Base-by-base conservation (phyloP, 2,888 invertebrate genomes). In the Amiota minor region DNA sequence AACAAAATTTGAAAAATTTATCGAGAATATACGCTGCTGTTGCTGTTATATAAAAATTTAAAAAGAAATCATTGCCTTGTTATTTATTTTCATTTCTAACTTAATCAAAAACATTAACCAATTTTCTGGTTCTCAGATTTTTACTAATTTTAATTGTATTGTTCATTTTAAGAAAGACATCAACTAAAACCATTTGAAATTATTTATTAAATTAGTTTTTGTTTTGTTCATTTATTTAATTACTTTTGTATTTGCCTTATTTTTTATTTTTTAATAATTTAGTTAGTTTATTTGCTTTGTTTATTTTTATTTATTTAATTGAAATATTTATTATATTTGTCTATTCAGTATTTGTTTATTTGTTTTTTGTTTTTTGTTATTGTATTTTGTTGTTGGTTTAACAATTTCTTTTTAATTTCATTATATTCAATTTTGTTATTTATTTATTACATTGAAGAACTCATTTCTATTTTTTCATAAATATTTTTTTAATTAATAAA, bases 11-110 rank as follows among this genome's bases (percentile, higher is more conserved):
- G 65, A 16, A 49, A 47, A 16, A 65, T 65, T n/a, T 62, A 72
- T 72, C 1, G 71, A 76, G 79, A 85, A 83, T 82, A 85, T 81
- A 83, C 70, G 55, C 74, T 76, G 82, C 80, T 80, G 84, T 85
- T 85, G 82, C 81, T 84, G 83, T 85, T 85, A 35, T 35, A 35
- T 68, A 47, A 23, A 69, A 82, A 83, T 53, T 53, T 53, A 79
- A 78, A 81, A 78, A 80, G 76, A 75, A 75, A 85, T 78, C 74
- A 64, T 75, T 86, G 77, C 77, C 76, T 71, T 80, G 82, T 79
- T 71, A 62, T 49, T 62, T 62, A 49, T 45, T 49, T 62, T 20
- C 18, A 53, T 45, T 23, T 62, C 35, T 35, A 35, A 35, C 35
- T 35, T 8, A 35, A 35, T 35, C 35, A 35, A 35, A 35, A 35